Evolutionary conservation across 2,888 invertebrate species (phyloP).

Genomic region (Molorchus minor): DNA sequence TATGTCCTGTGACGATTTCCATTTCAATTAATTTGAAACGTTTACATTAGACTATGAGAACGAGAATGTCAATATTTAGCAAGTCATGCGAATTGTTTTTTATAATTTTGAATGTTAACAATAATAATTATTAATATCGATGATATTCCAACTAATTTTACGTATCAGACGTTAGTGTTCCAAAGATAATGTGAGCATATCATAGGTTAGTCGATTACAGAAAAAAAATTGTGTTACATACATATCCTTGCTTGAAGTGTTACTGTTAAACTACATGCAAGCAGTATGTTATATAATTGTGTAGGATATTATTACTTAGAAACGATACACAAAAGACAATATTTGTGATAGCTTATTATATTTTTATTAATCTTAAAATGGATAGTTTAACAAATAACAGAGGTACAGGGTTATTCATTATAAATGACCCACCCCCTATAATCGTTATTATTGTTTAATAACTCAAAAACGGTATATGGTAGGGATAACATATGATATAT

Average conservation of each 20-base stretch:
- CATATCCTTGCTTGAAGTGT: constrained; percentile 32
- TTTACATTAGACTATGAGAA: neutral
- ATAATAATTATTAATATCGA: neutral
- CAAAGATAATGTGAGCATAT: constrained; percentile 45
- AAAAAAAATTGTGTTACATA: constrained; percentile 34
- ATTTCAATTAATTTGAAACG: constrained; percentile 6
- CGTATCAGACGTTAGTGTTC: constrained; percentile 33
- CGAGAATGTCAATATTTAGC: neutral
- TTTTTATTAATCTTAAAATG: no score
- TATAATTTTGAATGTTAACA: neutral
- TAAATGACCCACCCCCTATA: no score
- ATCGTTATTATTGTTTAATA: no score
- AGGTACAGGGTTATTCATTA: no score
- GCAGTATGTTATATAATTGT: constrained; percentile 17
- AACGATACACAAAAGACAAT: constrained; percentile 2
- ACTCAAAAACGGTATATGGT: no score
- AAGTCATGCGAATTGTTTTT: neutral
- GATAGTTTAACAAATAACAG: no score
- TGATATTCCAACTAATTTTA: constrained; percentile 13
- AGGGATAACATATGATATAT: no score
- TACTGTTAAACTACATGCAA: constrained; percentile 1
- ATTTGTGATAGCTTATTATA: constrained; percentile 13
- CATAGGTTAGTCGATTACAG: constrained; percentile 44
- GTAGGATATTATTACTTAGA: constrained; percentile 19
- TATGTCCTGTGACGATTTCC: no score